phyloP scores from a whole-genome alignment of 2,888 invertebrate species.

The Aproaerema taeniolella region DNA sequence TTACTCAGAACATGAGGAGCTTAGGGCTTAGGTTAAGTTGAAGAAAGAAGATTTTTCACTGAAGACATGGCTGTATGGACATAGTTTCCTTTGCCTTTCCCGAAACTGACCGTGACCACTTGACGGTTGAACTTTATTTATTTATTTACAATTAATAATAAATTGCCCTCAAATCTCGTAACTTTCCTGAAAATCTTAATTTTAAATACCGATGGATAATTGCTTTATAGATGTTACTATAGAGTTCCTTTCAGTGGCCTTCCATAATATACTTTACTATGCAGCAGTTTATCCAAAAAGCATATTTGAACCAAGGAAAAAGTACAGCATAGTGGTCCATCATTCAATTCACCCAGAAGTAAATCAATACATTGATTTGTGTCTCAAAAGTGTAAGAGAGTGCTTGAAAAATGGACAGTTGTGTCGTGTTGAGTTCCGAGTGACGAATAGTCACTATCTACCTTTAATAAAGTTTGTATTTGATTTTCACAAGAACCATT shows the following conservation, averaged over 20 bases:
- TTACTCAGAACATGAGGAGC: no score
- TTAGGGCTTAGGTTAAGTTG: no score
- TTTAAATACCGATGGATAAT: constrained; percentile 58
- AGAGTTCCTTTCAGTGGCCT: constrained; percentile 81
- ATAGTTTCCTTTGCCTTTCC: no score
- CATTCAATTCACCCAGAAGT: constrained; percentile 81
- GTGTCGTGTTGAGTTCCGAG: constrained; percentile 68
- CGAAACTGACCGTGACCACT: no score
- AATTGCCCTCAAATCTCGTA: no score
- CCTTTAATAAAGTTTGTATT: constrained; percentile 52
- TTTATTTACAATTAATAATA: no score
- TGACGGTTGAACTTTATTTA: no score
- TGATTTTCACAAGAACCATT: constrained; percentile 41
- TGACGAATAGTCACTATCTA: constrained; percentile 45
- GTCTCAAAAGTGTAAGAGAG: constrained; percentile 66
- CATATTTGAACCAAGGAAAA: constrained; percentile 79
- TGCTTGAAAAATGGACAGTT: constrained; percentile 70
- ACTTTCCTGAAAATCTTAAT: no score
- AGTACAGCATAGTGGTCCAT: constrained; percentile 79
- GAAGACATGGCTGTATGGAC: no score
- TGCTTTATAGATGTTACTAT: constrained; percentile 76
- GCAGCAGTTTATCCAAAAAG: constrained; percentile 80
- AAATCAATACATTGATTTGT: constrained; percentile 78
- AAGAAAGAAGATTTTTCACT: no score
- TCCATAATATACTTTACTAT: constrained; percentile 79